Evolutionary conservation across 2,888 invertebrate species (phyloP).

Genomic region (Helleia helle): DNA sequence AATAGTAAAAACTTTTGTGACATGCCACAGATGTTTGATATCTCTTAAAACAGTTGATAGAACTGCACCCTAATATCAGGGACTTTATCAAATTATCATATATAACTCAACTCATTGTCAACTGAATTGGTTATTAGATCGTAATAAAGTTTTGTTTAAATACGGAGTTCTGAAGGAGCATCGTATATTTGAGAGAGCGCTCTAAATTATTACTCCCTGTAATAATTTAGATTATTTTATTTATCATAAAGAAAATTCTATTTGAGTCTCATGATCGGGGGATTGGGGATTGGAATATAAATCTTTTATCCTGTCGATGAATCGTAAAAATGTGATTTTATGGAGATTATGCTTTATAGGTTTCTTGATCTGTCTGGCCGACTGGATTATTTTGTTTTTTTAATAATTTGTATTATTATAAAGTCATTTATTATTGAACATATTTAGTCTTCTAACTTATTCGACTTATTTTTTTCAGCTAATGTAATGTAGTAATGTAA

Average conservation of each 20-base stretch:
- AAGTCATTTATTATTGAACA: too few relatives aligned
- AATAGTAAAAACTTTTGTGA: too few relatives aligned
- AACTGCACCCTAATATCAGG: background rate
- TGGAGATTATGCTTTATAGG: background rate
- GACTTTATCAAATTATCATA: conserved; percentile 35
- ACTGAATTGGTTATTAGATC: conserved; percentile 53
- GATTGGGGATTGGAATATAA: too few relatives aligned
- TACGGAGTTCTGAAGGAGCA: conserved; percentile 36
- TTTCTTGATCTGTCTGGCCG: background rate
- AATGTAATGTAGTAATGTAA: too few relatives aligned
- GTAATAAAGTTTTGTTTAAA: conserved; percentile 58
- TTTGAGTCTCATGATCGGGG: background rate
- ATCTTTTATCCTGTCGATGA: background rate
- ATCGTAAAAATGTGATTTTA: background rate
- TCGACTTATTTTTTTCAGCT: too few relatives aligned
- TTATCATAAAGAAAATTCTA: conserved; percentile 42
- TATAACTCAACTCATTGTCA: conserved; percentile 28
- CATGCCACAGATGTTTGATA: too few relatives aligned
- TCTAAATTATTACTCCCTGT: conserved; percentile 57
- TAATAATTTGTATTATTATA: too few relatives aligned
- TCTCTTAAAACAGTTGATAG: background rate
- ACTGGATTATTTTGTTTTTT: too few relatives aligned
- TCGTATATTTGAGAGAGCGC: conserved; percentile 17
- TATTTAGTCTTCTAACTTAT: too few relatives aligned
- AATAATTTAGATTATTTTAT: conserved; percentile 60